These are phyloP conservation scores for Diabrotica virgifera DNA, from an alignment of 1,140 invertebrate genomes.

Conservation along the genomic window DNA sequence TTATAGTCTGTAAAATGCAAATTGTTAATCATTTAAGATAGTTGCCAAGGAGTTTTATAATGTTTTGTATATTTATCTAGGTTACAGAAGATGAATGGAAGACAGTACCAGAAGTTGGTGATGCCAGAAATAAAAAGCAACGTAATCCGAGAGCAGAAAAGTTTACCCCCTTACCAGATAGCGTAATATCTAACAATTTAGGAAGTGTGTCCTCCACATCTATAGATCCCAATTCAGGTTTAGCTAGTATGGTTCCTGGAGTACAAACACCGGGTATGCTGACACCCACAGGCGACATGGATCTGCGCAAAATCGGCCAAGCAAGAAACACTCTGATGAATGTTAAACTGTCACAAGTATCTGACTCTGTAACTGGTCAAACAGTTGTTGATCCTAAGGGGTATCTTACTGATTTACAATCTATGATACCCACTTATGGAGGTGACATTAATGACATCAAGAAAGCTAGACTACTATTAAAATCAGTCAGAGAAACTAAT, in stretches of 20 bases:
- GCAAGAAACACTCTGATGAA: conserved; percentile 99
- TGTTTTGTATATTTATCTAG: not conserved
- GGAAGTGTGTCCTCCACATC: conserved; percentile 77
- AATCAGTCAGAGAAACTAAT: conserved; percentile 98
- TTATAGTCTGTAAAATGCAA: no score
- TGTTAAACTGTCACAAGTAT: conserved; percentile 95
- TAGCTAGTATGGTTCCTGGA: conserved; percentile 82
- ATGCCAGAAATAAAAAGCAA: conserved; percentile 96
- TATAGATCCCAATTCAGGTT: conserved; percentile 81
- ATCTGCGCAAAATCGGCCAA: conserved; percentile 98
- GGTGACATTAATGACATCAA: conserved; percentile 99
- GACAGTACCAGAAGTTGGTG: conserved; percentile 96
- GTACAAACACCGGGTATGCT: conserved; percentile 74
- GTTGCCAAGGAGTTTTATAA: not conserved
- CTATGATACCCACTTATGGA: conserved; percentile 97
- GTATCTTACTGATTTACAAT: conserved; percentile 97
- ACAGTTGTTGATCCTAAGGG: conserved; percentile 99
- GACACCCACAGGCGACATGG: conserved; percentile 88
- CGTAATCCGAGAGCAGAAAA: conserved; percentile 93
- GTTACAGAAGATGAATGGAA: conserved; percentile 87
- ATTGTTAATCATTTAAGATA: no score
- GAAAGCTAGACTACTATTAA: conserved; percentile 93
- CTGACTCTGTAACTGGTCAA: conserved; percentile 97
- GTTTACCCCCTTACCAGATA: conserved; percentile 96
- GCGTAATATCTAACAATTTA: conserved; percentile 87